Conservation (phyloP, 2,888 invertebrate species). For the Drosophila lacicola region DNA sequence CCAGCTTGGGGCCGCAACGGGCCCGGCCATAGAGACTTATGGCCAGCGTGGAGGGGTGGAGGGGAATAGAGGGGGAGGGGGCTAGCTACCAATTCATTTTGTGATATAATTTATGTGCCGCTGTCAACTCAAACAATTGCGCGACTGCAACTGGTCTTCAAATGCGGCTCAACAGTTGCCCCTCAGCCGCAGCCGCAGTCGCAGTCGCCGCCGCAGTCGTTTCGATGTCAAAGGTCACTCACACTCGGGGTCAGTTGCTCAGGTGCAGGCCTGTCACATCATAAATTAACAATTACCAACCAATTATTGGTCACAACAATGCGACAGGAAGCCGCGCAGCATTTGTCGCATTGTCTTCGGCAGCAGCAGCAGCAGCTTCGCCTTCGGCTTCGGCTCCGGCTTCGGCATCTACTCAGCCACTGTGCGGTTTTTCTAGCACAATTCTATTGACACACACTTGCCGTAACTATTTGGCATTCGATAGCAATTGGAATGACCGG, state of each 20-base stretch:
- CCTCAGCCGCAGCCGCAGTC: slow-evolving; percentile 5
- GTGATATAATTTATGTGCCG: slow-evolving; percentile 78
- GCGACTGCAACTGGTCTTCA: slow-evolving; percentile 83
- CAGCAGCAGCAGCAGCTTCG: not conserved
- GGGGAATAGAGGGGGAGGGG: slow-evolving; percentile 19
- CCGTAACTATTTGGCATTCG: not conserved
- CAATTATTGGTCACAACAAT: slow-evolving; percentile 65
- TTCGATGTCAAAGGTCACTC: slow-evolving; percentile 73
- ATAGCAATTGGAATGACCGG: slow-evolving; percentile 8
- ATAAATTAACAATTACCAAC: slow-evolving; percentile 76
- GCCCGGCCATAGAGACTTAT: slow-evolving; percentile 3
- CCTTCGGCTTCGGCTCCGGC: not conserved
- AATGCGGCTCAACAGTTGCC: slow-evolving; percentile 26
- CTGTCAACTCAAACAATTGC: slow-evolving; percentile 82
- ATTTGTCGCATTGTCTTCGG: slow-evolving; percentile 15
- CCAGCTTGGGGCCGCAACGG: slow-evolving; percentile 20
- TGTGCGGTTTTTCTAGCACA: slow-evolving; percentile 13
- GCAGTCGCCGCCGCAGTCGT: not conserved
- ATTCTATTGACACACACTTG: slow-evolving; percentile 19
- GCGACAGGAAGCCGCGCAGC: slow-evolving; percentile 42
- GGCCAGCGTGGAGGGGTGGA: not conserved
- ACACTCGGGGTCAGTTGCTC: slow-evolving; percentile 48
- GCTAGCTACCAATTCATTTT: slow-evolving; percentile 69
- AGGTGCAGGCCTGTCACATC: slow-evolving; percentile 44
- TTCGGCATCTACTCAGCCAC: not conserved